These are phyloP conservation scores for Gymnarchus niloticus DNA, from an alignment of 2,113 vertebrate species.

Conservation along the genomic window DNA sequence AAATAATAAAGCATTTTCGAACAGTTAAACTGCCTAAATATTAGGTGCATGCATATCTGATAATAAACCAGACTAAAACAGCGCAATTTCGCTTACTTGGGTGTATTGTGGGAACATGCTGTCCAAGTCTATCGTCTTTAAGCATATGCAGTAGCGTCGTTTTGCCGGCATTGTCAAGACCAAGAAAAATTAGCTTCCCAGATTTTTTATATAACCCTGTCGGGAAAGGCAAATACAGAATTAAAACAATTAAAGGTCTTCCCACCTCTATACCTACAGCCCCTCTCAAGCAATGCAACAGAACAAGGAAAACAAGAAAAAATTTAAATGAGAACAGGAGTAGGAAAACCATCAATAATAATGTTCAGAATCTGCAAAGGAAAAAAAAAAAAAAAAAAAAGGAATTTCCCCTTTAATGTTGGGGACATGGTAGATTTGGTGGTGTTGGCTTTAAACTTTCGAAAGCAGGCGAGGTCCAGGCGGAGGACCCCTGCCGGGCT, in stretches of 20 bases:
- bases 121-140: too few relatives aligned
- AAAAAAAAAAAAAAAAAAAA: not conserved
- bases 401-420: not conserved
- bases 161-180: too few relatives aligned
- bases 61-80: too few relatives aligned
- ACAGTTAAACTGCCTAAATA: too few relatives aligned
- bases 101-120: too few relatives aligned
- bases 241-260: slow-evolving; percentile 62
- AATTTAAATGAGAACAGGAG: not conserved
- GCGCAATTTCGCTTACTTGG: too few relatives aligned
- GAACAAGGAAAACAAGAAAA: not conserved
- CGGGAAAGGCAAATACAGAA: not conserved
- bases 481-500: not conserved
- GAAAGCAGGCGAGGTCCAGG: not conserved
- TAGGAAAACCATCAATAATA: not conserved
- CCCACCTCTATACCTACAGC: too few relatives aligned
- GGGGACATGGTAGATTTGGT: not conserved
- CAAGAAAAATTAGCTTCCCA: too few relatives aligned
- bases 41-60: too few relatives aligned
- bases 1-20: too few relatives aligned
- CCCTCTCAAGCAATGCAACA: not conserved
- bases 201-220: too few relatives aligned
- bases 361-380: not conserved
- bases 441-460: not conserved
- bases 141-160: too few relatives aligned